phyloP scores from a whole-genome alignment of 2,888 invertebrate species.

The Ochropleura plecta region DNA sequence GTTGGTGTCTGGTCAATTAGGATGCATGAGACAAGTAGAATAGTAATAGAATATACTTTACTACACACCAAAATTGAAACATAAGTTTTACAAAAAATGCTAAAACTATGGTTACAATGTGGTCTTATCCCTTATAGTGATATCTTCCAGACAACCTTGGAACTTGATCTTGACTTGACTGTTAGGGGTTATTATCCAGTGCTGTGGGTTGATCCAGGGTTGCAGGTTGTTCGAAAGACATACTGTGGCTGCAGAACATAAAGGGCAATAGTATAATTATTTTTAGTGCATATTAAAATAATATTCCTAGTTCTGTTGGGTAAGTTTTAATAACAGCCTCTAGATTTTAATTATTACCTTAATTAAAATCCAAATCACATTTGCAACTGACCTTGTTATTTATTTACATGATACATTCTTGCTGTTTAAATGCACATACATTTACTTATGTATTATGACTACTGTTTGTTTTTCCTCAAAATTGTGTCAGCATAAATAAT shows the following conservation, averaged over 20 bases:
- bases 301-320: background rate
- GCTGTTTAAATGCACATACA: conserved; percentile 3
- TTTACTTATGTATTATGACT: conserved; percentile 5
- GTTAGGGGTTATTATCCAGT: too few relatives aligned
- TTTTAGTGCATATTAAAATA: background rate
- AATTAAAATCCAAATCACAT: background rate
- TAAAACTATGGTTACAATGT: background rate
- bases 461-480: conserved; percentile 22
- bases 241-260: too few relatives aligned
- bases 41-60: too few relatives aligned
- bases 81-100: background rate
- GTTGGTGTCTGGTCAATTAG: background rate
- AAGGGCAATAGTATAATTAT: background rate
- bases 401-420: conserved; percentile 9
- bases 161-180: background rate
- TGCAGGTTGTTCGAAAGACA: too few relatives aligned
- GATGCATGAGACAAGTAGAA: too few relatives aligned
- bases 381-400: background rate
- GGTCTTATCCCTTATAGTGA: too few relatives aligned
- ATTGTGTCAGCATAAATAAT: background rate
- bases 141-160: too few relatives aligned
- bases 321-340: background rate
- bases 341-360: background rate
- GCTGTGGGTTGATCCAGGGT: too few relatives aligned
- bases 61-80: too few relatives aligned